phyloP scores from a whole-genome alignment of 92 coral and sea anemone species.

The Diadumene lineata region DNA sequence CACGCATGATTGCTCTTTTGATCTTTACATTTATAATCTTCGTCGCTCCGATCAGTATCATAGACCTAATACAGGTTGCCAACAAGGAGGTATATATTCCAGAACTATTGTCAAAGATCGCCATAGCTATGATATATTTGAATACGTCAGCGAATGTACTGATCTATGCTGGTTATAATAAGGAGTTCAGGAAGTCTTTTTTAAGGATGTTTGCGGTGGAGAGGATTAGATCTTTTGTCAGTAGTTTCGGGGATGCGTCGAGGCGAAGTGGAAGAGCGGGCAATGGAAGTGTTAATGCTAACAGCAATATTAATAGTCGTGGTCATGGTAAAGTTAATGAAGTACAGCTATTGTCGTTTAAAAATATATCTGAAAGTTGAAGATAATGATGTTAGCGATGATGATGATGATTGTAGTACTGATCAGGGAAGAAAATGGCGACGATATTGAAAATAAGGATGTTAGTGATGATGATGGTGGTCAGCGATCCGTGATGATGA shows the following conservation, averaged over 20 bases:
- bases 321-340: neutral
- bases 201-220: constrained; percentile 5
- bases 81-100: constrained; percentile 25
- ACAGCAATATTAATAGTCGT: too few relatives aligned
- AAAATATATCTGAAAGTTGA: neutral
- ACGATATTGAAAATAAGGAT: neutral
- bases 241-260: neutral
- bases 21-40: constrained; percentile 43
- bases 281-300: neutral
- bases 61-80: constrained; percentile 44
- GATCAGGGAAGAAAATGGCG: neutral
- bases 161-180: constrained; percentile 64
- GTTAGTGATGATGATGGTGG: neutral
- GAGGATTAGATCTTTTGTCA: constrained; percentile 11
- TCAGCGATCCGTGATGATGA: too few relatives aligned
- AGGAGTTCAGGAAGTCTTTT: constrained; percentile 58
- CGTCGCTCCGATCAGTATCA: constrained; percentile 54
- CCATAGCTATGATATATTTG: constrained; percentile 61
- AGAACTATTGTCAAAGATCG: constrained; percentile 10
- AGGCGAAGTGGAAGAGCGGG: neutral
- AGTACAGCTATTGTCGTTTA: constrained; percentile 1
- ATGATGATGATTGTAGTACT: neutral
- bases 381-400: too few relatives aligned
- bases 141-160: constrained; percentile 58
- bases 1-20: constrained; percentile 39